These are phyloP conservation scores for Fregata magnificens DNA, from an alignment of 2,113 vertebrate genomes.

Conservation along the genomic window DNA sequence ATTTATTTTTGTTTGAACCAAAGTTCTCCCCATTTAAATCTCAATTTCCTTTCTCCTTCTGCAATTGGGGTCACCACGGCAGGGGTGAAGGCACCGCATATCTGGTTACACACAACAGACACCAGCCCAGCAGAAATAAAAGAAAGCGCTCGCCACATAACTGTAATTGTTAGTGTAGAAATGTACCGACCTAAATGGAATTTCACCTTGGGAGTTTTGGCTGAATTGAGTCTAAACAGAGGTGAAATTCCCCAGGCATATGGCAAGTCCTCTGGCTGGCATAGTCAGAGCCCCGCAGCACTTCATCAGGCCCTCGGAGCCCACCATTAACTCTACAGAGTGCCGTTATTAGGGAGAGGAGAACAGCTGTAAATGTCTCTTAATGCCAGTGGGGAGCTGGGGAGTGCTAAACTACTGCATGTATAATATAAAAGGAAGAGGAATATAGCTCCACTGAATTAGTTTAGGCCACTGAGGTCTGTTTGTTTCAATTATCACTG, in stretches of 20 bases:
- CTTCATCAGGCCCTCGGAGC: slow-evolving; percentile 4
- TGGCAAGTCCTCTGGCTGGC: background rate
- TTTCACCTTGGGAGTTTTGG: slow-evolving; percentile 45
- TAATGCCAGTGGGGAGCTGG: slow-evolving; percentile 17
- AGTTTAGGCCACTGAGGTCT: slow-evolving; percentile 1
- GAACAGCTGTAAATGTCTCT: slow-evolving; percentile 32
- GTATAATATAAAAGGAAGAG: background rate
- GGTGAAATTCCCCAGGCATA: slow-evolving; percentile 30
- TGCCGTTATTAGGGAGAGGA: background rate
- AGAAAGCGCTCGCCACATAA: background rate
- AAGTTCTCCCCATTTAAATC: slow-evolving; percentile 32
- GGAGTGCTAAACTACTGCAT: background rate
- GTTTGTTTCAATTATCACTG: slow-evolving; percentile 54
- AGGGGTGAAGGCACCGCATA: background rate
- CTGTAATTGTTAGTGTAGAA: background rate
- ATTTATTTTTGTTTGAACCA: background rate
- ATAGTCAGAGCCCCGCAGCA: background rate
- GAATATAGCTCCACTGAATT: background rate
- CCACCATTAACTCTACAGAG: slow-evolving; percentile 6
- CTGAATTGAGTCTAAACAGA: background rate
- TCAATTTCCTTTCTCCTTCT: slow-evolving; percentile 23
- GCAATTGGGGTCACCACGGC: slow-evolving; percentile 8
- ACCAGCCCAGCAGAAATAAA: background rate
- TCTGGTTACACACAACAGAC: background rate
- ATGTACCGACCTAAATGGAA: slow-evolving; percentile 28